Evolutionary conservation across 2,797 vertebrate genomes (phyloP), one percentile per base, ranked within the genome.

Genomic region (Chaunax sp.): DNA sequence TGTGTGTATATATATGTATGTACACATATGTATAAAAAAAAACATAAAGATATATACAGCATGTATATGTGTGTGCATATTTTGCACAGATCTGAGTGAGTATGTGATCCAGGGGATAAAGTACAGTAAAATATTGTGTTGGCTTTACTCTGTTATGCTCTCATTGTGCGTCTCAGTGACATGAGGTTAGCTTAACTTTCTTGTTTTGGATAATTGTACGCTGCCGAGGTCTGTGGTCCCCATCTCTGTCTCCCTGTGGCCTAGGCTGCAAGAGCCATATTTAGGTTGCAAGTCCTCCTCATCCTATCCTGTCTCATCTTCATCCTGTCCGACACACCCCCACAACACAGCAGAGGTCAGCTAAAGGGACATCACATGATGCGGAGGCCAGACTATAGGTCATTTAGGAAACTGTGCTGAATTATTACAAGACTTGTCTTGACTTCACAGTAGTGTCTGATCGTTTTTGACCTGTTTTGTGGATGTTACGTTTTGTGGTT

Each of bases 181-280:
- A 89, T 85, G 87, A 93, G 89, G 79, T 91, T 92, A 90, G 92
- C 90, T 88, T 90, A 87, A 89, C 89, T 89, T 66, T 90, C 91
- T 91, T 95, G 93, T 94, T 94, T 94, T 89, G 93, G 93, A 94
- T 94, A 95, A 95, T 95, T 95, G 91, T 88, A 94, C 77, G 46
- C 87, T 92, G 76, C 88, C 69, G 84, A 92, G 90, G 92, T 92
- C 90, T 95, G 94, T 94, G 93, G 93, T 93, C 92, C 91, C 77
- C 88, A 87, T 88, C 86, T 89, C 91, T 94, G 93, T 95, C 93
- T 94, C 92, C 90, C 89, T 91, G 92, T 93, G 92, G 93, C 90
- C 89, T 77, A 64, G 87, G 90, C 90, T 91, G 77, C 85, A 73
- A 81, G 82, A 92, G 90, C 93, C 90, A 92, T 89, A 93, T 94